Percentiles rank a stretch among this genome's conserved stretches.
Conservation (phyloP, 2,888 invertebrate species). For the Platerodrilus igneus region DNA sequence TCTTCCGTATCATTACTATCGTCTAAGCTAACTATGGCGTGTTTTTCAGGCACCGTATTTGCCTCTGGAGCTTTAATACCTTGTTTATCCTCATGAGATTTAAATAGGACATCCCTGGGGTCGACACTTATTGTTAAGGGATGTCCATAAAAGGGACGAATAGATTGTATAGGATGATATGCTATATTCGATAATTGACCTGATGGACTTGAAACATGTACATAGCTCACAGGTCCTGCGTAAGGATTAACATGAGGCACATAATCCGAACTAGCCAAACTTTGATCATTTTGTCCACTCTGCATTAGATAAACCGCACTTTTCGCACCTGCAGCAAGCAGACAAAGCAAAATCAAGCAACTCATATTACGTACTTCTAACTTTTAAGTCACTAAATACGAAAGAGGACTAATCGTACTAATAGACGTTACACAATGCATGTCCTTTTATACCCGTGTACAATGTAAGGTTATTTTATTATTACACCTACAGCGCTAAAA, state of each 20-base stretch:
- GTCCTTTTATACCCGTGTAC: too few species aligned
- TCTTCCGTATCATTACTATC: slow-evolving; percentile 7
- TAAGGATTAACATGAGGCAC: slow-evolving; percentile 52
- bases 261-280: slow-evolving; percentile 57
- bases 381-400: too few species aligned
- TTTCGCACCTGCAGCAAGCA: too few species aligned
- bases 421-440: too few species aligned
- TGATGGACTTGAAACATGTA: slow-evolving; percentile 48
- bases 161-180: slow-evolving; percentile 21
- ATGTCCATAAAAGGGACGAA: slow-evolving; percentile 36
- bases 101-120: background rate
- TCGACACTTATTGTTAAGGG: slow-evolving; percentile 30
- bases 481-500: too few species aligned
- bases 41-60: too few species aligned
- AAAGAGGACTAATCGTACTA: too few species aligned
- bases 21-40: too few species aligned
- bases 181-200: slow-evolving; percentile 36
- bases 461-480: too few species aligned
- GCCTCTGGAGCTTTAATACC: too few species aligned
- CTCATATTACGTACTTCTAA: slow-evolving; percentile 13
- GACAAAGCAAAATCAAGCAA: too few species aligned
- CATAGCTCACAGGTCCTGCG: slow-evolving; percentile 51
- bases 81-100: slow-evolving; percentile 7
- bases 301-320: too few species aligned
- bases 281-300: slow-evolving; percentile 57